These are phyloP conservation scores for Sinocyclocheilus anophthalmus DNA, from an alignment of 2,113 vertebrate species.

Conservation along the genomic window DNA sequence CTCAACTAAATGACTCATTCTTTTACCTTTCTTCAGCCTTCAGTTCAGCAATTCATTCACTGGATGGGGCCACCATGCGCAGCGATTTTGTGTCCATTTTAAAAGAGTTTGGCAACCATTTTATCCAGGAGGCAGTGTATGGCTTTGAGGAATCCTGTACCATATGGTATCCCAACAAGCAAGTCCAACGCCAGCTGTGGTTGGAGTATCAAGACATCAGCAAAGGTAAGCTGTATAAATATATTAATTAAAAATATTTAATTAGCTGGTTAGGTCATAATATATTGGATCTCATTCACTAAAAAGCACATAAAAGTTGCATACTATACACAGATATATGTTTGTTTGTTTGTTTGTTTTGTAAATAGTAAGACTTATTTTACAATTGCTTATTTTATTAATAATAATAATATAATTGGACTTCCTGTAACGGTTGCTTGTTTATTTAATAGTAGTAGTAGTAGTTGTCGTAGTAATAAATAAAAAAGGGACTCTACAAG, in stretches of 20 bases:
- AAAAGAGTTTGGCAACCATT: slow-evolving; percentile 96
- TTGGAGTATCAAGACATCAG: slow-evolving; percentile 98
- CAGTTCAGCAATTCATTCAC: slow-evolving; percentile 90
- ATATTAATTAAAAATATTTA: not conserved
- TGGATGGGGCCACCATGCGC: slow-evolving; percentile 91
- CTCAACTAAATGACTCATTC: not conserved
- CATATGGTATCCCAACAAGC: slow-evolving; percentile 98
- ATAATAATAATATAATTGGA: too few species aligned
- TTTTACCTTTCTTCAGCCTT: slow-evolving; percentile 76
- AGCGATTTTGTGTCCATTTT: slow-evolving; percentile 90
- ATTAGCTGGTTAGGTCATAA: slow-evolving; percentile 1
- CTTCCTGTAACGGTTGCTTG: too few species aligned
- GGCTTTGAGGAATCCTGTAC: slow-evolving; percentile 98
- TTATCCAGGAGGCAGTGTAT: slow-evolving; percentile 94
- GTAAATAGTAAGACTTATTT: not conserved
- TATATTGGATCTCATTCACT: not conserved
- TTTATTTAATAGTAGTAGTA: not conserved
- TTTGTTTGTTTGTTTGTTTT: not conserved
- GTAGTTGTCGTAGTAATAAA: too few species aligned
- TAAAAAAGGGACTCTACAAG: not conserved
- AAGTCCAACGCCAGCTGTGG: slow-evolving; percentile 96
- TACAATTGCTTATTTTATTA: not conserved
- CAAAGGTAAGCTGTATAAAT: slow-evolving; percentile 81
- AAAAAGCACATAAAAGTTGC: not conserved
- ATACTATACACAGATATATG: not conserved